phyloP scores from a whole-genome alignment of 2,888 invertebrate species.

The Campaea margaritaria region DNA sequence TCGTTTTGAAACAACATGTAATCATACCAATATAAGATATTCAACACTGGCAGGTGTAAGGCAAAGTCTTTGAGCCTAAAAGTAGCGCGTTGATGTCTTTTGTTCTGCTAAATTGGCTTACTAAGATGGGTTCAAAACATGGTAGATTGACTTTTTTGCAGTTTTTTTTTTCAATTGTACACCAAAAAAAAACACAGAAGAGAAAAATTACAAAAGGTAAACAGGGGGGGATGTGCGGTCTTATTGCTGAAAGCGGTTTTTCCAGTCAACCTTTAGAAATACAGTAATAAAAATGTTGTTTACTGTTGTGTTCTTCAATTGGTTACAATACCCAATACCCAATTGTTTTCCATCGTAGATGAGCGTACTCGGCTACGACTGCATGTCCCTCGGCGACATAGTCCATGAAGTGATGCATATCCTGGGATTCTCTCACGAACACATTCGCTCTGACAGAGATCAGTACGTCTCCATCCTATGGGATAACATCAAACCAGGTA shows the following conservation, averaged over 20 bases:
- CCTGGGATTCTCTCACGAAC: slow-evolving; percentile 92
- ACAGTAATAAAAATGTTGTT: no score
- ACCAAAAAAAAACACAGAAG: no score
- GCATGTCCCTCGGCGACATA: slow-evolving; percentile 88
- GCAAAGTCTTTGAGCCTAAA: not conserved
- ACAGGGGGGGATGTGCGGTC: no score
- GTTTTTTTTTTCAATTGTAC: not conserved
- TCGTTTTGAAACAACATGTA: no score
- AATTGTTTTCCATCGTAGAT: no score
- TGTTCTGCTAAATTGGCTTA: not conserved
- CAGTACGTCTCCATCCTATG: slow-evolving; percentile 87
- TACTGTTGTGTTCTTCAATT: no score
- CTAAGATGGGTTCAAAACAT: not conserved
- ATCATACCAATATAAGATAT: no score
- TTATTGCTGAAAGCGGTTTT: no score
- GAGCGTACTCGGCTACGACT: slow-evolving; percentile 76
- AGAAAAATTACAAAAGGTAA: no score
- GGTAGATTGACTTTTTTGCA: not conserved
- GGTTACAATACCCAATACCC: no score
- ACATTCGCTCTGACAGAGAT: slow-evolving; percentile 90
- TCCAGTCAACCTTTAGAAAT: no score
- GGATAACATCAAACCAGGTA: slow-evolving; percentile 88
- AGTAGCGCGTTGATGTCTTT: slow-evolving; percentile 25
- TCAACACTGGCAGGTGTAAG: no score
- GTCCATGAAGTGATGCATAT: slow-evolving; percentile 93